Evolutionary conservation across 2,113 vertebrate species (phyloP), one percentile per base, ranked within the genome.

Genomic region (Gymnorhina tibicen): DNA sequence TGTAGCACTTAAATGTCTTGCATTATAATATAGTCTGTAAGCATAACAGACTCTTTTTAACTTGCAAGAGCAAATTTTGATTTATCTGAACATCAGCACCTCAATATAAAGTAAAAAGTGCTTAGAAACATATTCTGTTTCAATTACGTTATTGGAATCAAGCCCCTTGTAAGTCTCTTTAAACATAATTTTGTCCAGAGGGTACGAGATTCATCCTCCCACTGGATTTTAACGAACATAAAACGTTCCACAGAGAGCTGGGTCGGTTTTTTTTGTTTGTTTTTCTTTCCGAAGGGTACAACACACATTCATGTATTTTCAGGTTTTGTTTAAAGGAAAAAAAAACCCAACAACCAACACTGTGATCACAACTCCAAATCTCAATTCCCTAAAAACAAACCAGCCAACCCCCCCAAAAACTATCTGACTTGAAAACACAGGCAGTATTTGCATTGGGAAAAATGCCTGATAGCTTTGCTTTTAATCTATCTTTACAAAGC

Each of bases 401-500:
- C 28, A 56, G 39, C 20, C n/a, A 53, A 26, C 2, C 10, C 9
- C 32, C 37, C n/a, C 7, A 7, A 58, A 75, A 77, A 70, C 47
- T 81, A 87, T 89, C 89, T 75, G 78, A 85, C 81, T 89, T 90
- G 76, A 94, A 97, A 96, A 89, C 91, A 95, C 21, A 39, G 62
- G 49, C 83, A 87, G 72, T 87, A 87, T 87, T 96, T 97, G 96
- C 76, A 93, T 44, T 68, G 84, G 68, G 60, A 95, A 94, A 97
- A 95, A 82, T 56, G 85, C 87, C 95, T 75, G 68, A 95, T 87
- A 96, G 95, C 70, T 94, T 95, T 94, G 89, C 93, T 97, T 97
- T 92, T 96, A 97, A 96, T 97, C 90, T 96, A 37, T 94, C 91
- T 95, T 96, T 92, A 97, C 95, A 95, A 95, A 97, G 88, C 96